Conservation (phyloP, 2,797 vertebrate species). For the Linurgus olivaceus region DNA sequence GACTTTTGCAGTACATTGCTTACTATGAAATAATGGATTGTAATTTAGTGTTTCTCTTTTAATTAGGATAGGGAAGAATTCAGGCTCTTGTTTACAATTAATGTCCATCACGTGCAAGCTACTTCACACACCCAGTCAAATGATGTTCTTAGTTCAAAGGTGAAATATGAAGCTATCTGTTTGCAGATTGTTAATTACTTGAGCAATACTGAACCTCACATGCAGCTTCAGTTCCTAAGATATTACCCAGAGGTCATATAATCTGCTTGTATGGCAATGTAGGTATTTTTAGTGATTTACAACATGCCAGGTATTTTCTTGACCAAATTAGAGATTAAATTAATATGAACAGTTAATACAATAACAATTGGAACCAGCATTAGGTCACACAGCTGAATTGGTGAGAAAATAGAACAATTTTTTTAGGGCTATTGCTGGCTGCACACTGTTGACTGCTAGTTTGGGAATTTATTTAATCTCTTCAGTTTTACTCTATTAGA, state of each 20-base stretch:
- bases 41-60: not conserved
- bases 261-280: not conserved
- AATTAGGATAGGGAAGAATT: not conserved
- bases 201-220: not conserved
- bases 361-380: not conserved
- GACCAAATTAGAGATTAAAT: not conserved
- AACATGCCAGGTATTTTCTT: not conserved
- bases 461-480: not conserved
- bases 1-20: not conserved
- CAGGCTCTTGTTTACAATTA: not conserved
- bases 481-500: not conserved
- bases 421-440: not conserved
- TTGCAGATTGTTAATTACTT: not conserved
- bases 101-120: not conserved
- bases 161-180: not conserved
- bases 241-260: not conserved
- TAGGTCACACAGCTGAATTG: not conserved
- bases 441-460: not conserved
- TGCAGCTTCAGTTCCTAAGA: not conserved
- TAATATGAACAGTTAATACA: not conserved
- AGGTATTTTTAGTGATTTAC: not conserved
- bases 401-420: not conserved
- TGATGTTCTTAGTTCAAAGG: not conserved
- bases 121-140: not conserved
- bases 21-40: not conserved